These are phyloP conservation scores for Eurypyga helias DNA, from an alignment of 2,113 vertebrate genomes.

Conservation along the genomic window DNA sequence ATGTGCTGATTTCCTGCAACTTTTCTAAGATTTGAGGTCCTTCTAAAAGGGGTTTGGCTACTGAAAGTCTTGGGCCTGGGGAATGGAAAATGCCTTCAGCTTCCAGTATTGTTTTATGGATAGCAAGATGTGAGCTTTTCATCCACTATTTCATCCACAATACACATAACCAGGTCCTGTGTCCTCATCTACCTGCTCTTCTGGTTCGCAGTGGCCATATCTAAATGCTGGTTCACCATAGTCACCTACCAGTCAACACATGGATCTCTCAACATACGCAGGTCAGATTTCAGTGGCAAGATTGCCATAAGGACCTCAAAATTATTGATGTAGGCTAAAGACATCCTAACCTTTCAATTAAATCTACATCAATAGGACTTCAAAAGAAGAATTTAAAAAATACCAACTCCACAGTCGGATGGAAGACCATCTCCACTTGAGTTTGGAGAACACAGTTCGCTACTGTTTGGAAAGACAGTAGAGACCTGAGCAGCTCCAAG, in stretches of 20 bases:
- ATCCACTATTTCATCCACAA: not conserved
- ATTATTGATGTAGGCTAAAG: not conserved
- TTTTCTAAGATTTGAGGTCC: not conserved
- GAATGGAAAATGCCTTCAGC: not conserved
- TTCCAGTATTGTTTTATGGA: not conserved
- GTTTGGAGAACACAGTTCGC: no score
- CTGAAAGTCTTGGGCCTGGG: not conserved
- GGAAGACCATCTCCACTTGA: not conserved
- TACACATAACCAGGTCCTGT: not conserved
- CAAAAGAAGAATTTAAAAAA: not conserved
- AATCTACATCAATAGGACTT: not conserved
- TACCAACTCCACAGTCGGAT: accelerated
- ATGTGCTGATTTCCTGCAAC: not conserved
- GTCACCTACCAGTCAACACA: not conserved
- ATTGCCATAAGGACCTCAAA: not conserved
- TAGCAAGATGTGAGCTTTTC: not conserved
- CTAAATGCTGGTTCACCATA: not conserved
- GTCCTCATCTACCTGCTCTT: accelerated
- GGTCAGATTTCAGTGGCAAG: not conserved
- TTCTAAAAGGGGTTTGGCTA: not conserved
- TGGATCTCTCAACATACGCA: not conserved
- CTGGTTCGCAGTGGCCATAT: not conserved
- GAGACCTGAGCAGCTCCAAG: not conserved
- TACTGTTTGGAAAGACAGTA: accelerated
- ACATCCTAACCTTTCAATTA: not conserved